Evolutionary conservation across 2,888 invertebrate species (phyloP).

Genomic region (Eurytoma adleriae): DNA sequence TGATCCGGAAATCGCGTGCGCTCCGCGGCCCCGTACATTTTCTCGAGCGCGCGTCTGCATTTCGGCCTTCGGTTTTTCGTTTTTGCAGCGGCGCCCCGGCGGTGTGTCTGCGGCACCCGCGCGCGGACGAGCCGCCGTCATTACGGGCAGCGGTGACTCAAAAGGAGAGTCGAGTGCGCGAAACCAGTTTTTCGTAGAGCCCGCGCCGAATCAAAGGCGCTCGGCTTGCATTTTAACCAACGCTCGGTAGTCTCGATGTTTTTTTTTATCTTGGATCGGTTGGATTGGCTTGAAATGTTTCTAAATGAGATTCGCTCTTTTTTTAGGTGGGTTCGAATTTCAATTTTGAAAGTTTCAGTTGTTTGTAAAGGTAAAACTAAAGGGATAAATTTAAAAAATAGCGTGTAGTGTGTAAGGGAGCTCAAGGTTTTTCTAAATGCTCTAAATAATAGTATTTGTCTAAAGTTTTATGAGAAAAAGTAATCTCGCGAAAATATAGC

Average conservation of each 20-base stretch:
- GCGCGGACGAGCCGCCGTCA: conserved; percentile 64
- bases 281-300: too few species aligned
- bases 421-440: too few species aligned
- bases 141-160: conserved; percentile 73
- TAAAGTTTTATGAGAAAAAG: too few species aligned
- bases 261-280: neutral
- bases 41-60: neutral
- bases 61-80: neutral
- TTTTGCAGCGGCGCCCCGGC: neutral
- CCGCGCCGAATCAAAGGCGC: neutral
- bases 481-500: too few species aligned
- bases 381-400: too few species aligned
- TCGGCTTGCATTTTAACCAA: neutral
- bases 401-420: too few species aligned
- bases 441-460: too few species aligned
- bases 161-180: conserved; percentile 55
- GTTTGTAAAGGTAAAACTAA: too few species aligned
- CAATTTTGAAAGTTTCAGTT: too few species aligned
- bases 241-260: neutral
- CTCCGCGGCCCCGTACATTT: conserved; percentile 28
- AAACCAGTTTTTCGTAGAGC: conserved; percentile 71
- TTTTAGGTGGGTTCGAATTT: too few species aligned
- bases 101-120: neutral
- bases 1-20: conserved; percentile 64
- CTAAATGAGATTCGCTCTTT: too few species aligned